Evolutionary conservation across 2,113 vertebrate genomes (phyloP), one percentile per base, ranked within the genome.

Genomic region (Coracopsis vasa): DNA sequence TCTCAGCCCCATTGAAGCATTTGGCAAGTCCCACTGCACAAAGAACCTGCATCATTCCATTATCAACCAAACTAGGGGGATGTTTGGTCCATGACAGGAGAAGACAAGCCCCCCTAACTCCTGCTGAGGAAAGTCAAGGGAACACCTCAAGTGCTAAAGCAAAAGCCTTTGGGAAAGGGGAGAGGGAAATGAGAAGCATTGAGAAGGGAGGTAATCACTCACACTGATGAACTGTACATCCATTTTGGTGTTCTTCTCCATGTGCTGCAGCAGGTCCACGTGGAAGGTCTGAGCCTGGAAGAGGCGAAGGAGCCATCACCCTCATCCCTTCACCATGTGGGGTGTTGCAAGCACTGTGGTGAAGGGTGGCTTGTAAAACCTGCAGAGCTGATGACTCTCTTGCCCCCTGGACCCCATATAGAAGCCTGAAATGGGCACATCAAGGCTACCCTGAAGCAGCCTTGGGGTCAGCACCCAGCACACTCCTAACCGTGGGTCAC

Each of bases 191-290:
- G 50, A 74, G 47, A 25, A 60, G 6, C 13, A 35, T 58, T 24
- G 16, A 56, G 16, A 25, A 64, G 14, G 37, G 51, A 33, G 2
- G 6, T 80, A 11, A 47, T 13, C n/a, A 97, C 99, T 99, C 94
- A 99, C 99, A 21, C 98, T 98, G 75, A 99, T 99, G 87, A 99
- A 99, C 96, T 99, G 99, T 94, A 99, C 98, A 25, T 99, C 99
- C 97, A 99, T 91, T 94, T 99, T 99, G 73, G 98, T 98, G 80
- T 99, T 99, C 97, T 99, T 99, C 95, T 99, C 99, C 99, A 99
- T 99, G 82, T 99, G 98, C 96, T 99, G 99, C 75, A 99, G 93
- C 82, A 99, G 98, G 61, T 99, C 99, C 19, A 98, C 89, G 0
- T 99, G 99, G 97, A 99, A 99, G 19, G 98, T 99, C 95, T 98